Evolutionary conservation across 2,113 vertebrate species (phyloP).

Genomic region (Enhydra lutris): DNA sequence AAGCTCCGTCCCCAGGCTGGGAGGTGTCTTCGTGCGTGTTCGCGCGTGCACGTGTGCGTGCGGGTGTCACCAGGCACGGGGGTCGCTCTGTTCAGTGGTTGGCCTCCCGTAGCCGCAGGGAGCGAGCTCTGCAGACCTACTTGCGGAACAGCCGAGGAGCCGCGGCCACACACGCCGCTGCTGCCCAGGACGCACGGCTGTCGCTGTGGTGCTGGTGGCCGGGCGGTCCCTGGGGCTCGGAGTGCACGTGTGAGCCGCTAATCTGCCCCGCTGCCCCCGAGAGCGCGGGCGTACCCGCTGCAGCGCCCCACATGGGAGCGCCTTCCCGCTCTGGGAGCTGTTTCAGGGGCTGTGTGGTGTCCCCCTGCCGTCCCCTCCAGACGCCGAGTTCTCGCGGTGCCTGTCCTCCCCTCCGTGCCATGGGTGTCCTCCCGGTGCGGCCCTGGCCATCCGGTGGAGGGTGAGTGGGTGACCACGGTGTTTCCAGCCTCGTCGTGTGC

Average conservation of each 20-base stretch:
- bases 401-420: neutral
- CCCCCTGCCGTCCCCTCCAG: fast-evolving
- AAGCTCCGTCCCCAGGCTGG: neutral
- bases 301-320: neutral
- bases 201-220: no score
- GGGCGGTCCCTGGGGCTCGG: neutral
- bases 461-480: fast-evolving
- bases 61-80: fast-evolving
- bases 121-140: neutral
- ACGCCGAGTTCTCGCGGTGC: neutral
- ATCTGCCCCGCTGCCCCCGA: fast-evolving
- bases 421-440: fast-evolving
- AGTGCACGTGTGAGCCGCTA: neutral
- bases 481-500: neutral
- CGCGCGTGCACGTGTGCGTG: fast-evolving
- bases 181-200: neutral
- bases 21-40: fast-evolving
- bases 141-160: neutral
- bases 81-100: no score
- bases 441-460: fast-evolving
- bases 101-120: neutral
- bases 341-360: neutral
- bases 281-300: neutral
- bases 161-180: neutral
- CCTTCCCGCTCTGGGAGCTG: neutral